phyloP scores from a whole-genome alignment of 1,140 invertebrate species.

The Amphibalanus amphitrite region DNA sequence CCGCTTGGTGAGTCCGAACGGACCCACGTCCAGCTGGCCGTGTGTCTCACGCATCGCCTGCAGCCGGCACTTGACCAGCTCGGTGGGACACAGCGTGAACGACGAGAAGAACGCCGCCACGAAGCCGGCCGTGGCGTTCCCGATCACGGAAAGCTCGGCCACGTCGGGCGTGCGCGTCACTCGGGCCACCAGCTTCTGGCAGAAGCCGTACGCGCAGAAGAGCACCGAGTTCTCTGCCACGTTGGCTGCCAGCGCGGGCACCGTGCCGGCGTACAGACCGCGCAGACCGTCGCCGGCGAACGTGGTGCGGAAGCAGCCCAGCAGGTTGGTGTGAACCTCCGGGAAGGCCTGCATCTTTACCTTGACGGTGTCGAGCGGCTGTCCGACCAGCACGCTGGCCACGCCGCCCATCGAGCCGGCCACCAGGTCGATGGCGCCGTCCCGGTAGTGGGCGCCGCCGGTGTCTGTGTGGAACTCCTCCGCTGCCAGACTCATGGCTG shows the following conservation, averaged over 20 bases:
- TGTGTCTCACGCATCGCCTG: constrained; percentile 82
- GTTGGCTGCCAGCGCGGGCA: constrained; percentile 87
- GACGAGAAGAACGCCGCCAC: constrained; percentile 94
- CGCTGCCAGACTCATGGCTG: constrained; percentile 4
- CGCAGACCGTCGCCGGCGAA: constrained; percentile 54
- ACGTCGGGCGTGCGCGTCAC: constrained; percentile 33
- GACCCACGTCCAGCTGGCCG: constrained; percentile 32
- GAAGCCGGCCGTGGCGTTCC: constrained; percentile 86
- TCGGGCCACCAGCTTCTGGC: constrained; percentile 58
- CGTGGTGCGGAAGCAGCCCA: constrained; percentile 63
- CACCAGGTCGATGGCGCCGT: constrained; percentile 22
- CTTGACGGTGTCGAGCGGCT: constrained; percentile 92
- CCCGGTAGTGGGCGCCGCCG: constrained; percentile 10
- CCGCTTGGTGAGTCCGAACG: constrained; percentile 52
- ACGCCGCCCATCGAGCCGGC: constrained; percentile 41
- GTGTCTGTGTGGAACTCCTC: not conserved
- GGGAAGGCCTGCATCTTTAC: constrained; percentile 99
- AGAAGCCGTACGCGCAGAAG: constrained; percentile 91
- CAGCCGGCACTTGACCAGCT: constrained; percentile 91
- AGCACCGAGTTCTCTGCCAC: constrained; percentile 95
- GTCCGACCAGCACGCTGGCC: constrained; percentile 88
- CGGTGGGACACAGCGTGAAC: constrained; percentile 88
- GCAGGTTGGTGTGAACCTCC: constrained; percentile 59
- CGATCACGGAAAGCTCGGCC: constrained; percentile 51
- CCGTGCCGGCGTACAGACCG: constrained; percentile 87